Percentiles rank a stretch among this genome's conserved stretches.
Evolutionary conservation across 2,888 invertebrate genomes (phyloP).

Genomic region (Augochlorella aurata): DNA sequence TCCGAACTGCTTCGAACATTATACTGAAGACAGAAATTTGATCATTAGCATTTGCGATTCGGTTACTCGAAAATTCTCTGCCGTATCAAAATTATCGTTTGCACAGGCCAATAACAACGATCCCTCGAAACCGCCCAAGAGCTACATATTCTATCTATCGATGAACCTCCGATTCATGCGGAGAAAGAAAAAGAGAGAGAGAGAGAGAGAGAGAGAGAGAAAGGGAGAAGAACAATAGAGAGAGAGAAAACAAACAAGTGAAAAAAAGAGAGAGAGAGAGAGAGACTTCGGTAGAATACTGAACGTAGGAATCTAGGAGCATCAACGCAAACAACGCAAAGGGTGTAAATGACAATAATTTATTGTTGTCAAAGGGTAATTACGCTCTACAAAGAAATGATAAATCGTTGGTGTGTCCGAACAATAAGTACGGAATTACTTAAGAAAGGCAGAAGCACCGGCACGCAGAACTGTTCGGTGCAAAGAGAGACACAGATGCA

Average conservation of each 20-base stretch:
- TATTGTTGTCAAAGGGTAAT: constrained; percentile 75
- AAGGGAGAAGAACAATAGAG: constrained; percentile 51
- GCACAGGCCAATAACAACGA: neutral
- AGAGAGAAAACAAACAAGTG: constrained; percentile 58
- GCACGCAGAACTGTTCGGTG: constrained; percentile 57
- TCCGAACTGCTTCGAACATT: neutral
- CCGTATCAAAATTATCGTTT: neutral
- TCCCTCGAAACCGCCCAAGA: neutral
- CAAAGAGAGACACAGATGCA: constrained; percentile 12
- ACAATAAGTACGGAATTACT: constrained; percentile 77
- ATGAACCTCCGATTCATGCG: constrained; percentile 9
- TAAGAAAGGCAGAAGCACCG: constrained; percentile 59
- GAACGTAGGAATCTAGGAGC: constrained; percentile 27
- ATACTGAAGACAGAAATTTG: neutral
- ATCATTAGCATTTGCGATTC: neutral
- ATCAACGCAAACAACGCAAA: constrained; percentile 57
- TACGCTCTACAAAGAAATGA: constrained; percentile 76
- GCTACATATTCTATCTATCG: neutral
- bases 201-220: constrained; percentile 59
- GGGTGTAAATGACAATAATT: constrained; percentile 77
- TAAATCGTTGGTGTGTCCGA: constrained; percentile 74
- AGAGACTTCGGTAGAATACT: constrained; percentile 17
- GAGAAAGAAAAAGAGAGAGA: neutral
- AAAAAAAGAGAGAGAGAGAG: constrained; percentile 21
- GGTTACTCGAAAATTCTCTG: neutral